A percentile compares a stretch with the other conserved stretches of the same genome.
Evolutionary conservation across 2,888 invertebrate species (phyloP).

Genomic region (Drosophila mettleri): DNA sequence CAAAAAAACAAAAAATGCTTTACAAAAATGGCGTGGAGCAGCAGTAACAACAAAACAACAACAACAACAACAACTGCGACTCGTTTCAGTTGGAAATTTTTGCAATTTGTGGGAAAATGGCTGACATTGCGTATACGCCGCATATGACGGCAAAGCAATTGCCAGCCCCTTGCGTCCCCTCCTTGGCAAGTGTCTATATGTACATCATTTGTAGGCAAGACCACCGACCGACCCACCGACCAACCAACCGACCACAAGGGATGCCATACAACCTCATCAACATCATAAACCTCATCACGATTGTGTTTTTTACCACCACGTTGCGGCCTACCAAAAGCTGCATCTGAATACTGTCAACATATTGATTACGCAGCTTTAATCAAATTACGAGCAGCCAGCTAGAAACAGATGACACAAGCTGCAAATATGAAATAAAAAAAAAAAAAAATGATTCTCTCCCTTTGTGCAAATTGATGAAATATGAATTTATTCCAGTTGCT

Average conservation of each 20-base stretch:
- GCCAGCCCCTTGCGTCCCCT: slow-evolving; percentile 7
- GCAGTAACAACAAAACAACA: slow-evolving; percentile 9
- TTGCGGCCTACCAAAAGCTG: neutral
- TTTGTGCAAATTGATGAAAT: neutral
- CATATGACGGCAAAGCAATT: slow-evolving; percentile 33
- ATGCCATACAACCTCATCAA: slow-evolving; percentile 61
- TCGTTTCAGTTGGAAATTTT: slow-evolving; percentile 41
- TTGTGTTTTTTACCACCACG: slow-evolving; percentile 7
- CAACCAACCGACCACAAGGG: slow-evolving; percentile 32
- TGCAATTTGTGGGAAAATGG: slow-evolving; percentile 49
- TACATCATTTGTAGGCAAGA: slow-evolving; percentile 64
- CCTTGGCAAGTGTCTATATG: slow-evolving; percentile 49
- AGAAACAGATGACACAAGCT: slow-evolving; percentile 4
- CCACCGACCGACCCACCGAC: neutral
- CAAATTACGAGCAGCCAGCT: slow-evolving; percentile 37
- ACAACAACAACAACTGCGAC: slow-evolving; percentile 9
- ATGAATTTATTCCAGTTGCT: neutral
- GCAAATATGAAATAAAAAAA: slow-evolving; percentile 1
- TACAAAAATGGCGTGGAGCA: slow-evolving; percentile 12
- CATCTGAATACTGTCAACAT: slow-evolving; percentile 55
- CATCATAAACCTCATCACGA: slow-evolving; percentile 60
- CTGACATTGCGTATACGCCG: slow-evolving; percentile 57
- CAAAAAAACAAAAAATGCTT: slow-evolving; percentile 6
- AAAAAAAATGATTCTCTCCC: neutral
- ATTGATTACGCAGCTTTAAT: slow-evolving; percentile 60